Conservation (phyloP, 1,140 invertebrate species). For the Brevipalpus yothersi region DNA sequence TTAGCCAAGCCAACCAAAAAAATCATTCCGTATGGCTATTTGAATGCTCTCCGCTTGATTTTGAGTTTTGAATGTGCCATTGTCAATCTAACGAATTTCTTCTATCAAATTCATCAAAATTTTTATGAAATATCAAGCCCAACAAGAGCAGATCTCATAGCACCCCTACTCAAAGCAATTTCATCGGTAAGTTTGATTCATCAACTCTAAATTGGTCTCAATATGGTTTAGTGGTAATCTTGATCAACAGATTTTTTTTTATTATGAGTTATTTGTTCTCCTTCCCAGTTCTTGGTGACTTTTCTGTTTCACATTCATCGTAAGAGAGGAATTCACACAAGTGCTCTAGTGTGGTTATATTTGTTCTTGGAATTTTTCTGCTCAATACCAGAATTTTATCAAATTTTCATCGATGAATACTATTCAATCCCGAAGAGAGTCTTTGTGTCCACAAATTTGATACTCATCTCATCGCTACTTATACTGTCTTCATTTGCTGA, state of each 20-base stretch:
- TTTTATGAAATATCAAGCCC: neutral
- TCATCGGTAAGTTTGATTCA: slow-evolving; percentile 7
- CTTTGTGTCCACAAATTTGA: neutral
- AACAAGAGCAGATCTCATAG: slow-evolving; percentile 2
- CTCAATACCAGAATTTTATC: neutral
- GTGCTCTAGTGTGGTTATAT: neutral
- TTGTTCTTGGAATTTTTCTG: neutral
- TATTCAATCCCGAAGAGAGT: neutral
- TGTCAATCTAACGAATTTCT: neutral
- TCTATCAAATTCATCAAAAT: neutral
- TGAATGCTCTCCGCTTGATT: slow-evolving; percentile 11
- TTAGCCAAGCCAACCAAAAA: slow-evolving; percentile 6
- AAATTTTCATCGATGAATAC: neutral
- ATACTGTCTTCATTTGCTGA: neutral
- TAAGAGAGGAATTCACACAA: neutral
- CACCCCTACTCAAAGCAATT: slow-evolving; percentile 1
- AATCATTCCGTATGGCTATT: slow-evolving; percentile 11
- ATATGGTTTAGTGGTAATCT: too few relatives aligned
- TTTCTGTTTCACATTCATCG: neutral
- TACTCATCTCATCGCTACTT: neutral
- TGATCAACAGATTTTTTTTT: too few relatives aligned
- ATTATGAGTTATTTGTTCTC: neutral
- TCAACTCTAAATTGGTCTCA: too few relatives aligned
- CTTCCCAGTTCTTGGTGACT: neutral
- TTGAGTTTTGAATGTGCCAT: neutral